Evolutionary conservation across 2,113 vertebrate species (phyloP).

Genomic region (Mormyrus iriodes): DNA sequence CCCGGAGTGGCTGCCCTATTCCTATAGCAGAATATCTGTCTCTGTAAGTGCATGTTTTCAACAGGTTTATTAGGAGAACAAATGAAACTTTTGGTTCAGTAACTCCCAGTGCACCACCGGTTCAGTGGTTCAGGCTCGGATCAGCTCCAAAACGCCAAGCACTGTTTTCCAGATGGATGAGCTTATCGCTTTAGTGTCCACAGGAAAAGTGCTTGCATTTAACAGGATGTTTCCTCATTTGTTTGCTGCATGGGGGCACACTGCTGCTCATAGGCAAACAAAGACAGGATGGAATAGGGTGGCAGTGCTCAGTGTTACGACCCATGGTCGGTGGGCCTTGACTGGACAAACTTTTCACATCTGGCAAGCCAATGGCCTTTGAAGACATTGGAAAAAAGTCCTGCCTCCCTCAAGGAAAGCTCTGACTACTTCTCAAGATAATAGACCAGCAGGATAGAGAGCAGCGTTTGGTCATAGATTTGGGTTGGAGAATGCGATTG

Average conservation of each 20-base stretch:
- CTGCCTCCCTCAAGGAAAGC: background rate
- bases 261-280: background rate
- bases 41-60: background rate
- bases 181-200: background rate
- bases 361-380: background rate
- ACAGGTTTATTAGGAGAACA: background rate
- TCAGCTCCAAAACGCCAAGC: background rate
- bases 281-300: background rate
- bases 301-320: background rate
- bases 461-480: background rate
- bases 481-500: background rate
- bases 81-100: background rate
- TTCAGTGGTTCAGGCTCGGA: background rate
- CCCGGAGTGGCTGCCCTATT: background rate
- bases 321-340: background rate
- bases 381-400: background rate
- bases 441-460: background rate
- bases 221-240: background rate
- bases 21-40: background rate
- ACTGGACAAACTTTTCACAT: background rate
- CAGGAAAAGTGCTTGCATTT: constrained; percentile 8
- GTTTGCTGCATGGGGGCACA: background rate
- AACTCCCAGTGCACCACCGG: background rate
- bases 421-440: background rate
- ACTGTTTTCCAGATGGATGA: background rate